Evolutionary conservation across 2,113 vertebrate genomes (phyloP).

Genomic region (Melanerpes formicivorus): DNA sequence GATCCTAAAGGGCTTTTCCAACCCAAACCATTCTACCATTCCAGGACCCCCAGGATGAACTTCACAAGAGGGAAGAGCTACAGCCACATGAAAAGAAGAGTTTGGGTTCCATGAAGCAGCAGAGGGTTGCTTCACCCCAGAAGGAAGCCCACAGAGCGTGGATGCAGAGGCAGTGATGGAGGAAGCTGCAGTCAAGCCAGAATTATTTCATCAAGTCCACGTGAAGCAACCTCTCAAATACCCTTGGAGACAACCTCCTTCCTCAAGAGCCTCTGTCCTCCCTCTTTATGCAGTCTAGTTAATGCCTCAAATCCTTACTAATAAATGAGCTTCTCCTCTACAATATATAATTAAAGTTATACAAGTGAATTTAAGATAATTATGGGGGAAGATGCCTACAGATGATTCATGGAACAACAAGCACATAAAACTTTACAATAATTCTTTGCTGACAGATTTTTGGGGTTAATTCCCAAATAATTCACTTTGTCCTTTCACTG

Average conservation of each 20-base stretch:
- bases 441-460: not conserved
- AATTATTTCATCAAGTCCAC: not conserved
- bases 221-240: not conserved
- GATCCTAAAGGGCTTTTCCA: too few relatives aligned
- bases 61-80: too few relatives aligned
- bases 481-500: not conserved
- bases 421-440: not conserved
- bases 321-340: not conserved
- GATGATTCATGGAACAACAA: not conserved
- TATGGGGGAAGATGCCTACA: not conserved
- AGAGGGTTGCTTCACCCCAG: not conserved
- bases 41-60: too few relatives aligned
- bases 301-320: not conserved
- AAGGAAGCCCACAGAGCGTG: not conserved
- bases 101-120: not conserved
- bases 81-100: not conserved
- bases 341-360: not conserved
- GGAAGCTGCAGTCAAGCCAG: not conserved
- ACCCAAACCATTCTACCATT: too few relatives aligned
- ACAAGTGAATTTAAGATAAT: slow-evolving; percentile 18
- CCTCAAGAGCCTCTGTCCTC: not conserved
- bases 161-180: not conserved
- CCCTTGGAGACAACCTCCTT: not conserved
- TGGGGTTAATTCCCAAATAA: not conserved
- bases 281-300: not conserved